A percentile compares a stretch with the other conserved stretches of the same genome.
phyloP scores from a whole-genome alignment of 2,113 vertebrate species.

The Acinonyx jubatus region DNA sequence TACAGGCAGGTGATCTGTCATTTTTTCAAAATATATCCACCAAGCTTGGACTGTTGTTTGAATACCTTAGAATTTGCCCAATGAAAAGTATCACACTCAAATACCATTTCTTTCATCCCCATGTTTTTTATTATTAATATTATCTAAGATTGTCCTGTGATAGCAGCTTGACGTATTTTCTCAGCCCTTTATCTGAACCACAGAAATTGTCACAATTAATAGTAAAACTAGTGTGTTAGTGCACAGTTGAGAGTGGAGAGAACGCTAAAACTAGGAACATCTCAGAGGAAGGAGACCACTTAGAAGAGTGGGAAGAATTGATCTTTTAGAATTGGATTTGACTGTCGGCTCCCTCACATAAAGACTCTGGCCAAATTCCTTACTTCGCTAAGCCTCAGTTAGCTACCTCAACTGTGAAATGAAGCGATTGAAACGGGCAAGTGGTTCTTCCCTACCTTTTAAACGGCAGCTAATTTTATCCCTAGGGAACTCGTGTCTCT shows the following conservation, averaged over 20 bases:
- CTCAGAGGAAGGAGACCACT: conserved; percentile 2
- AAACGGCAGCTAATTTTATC: neutral
- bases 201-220: neutral
- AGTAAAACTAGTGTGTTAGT: neutral
- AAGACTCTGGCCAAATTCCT: neutral
- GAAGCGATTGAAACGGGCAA: neutral
- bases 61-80: conserved; percentile 38
- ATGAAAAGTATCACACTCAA: neutral
- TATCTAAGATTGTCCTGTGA: neutral
- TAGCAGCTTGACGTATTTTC: neutral
- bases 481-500: neutral
- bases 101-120: neutral
- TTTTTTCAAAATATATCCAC: conserved; percentile 2
- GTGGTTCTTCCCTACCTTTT: neutral
- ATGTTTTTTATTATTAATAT: neutral
- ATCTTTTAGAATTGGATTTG: neutral
- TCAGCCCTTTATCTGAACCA: neutral
- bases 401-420: neutral
- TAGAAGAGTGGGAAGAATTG: neutral
- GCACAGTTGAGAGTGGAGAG: neutral
- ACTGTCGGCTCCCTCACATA: neutral
- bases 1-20: neutral
- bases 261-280: neutral
- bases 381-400: neutral
- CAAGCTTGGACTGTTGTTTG: neutral